Conservation (phyloP, 2,888 invertebrate genomes). For the Polymixis lichenea region DNA sequence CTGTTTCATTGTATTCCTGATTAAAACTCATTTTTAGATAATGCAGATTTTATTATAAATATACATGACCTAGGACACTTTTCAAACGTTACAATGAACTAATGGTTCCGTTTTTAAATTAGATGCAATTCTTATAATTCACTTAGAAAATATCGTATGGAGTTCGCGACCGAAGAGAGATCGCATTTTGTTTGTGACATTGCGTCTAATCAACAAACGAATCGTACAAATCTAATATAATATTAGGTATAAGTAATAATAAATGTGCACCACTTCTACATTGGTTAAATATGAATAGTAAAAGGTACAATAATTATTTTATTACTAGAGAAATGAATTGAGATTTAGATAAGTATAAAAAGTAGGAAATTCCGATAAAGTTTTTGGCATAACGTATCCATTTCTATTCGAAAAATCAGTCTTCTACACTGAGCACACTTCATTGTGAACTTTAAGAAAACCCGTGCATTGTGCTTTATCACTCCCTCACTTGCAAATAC, state of each 20-base stretch:
- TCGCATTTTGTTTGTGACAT: constrained; percentile 41
- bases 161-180: constrained; percentile 47
- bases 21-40: constrained; percentile 71
- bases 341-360: constrained; percentile 68
- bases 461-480: constrained; percentile 72
- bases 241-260: constrained; percentile 39
- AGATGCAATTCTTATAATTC: constrained; percentile 55
- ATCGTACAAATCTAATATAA: constrained; percentile 56
- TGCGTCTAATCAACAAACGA: constrained; percentile 63
- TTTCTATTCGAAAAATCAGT: constrained; percentile 85
- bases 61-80: constrained; percentile 79
- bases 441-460: constrained; percentile 66
- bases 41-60: constrained; percentile 84
- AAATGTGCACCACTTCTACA: constrained; percentile 78
- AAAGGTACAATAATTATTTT: constrained; percentile 57
- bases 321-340: constrained; percentile 61
- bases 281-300: constrained; percentile 70
- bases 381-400: constrained; percentile 75
- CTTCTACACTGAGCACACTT: constrained; percentile 87
- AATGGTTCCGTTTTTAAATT: constrained; percentile 59
- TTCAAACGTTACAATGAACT: constrained; percentile 72
- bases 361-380: constrained; percentile 70
- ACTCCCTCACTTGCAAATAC: constrained; percentile 52
- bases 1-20: constrained; percentile 81
- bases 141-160: constrained; percentile 22